Conservation (phyloP, 2,888 invertebrate genomes). For the Acronicta psi region DNA sequence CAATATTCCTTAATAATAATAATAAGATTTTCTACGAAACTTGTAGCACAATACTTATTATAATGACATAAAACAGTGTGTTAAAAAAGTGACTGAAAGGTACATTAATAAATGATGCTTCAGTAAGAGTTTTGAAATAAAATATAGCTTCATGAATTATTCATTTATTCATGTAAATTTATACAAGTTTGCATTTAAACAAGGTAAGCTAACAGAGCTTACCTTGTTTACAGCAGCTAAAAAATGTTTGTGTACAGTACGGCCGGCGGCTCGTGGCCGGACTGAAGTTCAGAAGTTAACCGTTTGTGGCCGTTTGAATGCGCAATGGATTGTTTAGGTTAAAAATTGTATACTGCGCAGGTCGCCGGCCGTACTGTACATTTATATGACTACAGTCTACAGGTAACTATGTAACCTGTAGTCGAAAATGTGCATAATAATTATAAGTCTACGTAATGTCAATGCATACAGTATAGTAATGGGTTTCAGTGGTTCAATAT, state of each 20-base stretch:
- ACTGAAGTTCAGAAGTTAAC: too few relatives aligned
- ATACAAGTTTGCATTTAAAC: slow-evolving; percentile 36
- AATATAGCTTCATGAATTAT: slow-evolving; percentile 37
- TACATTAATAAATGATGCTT: slow-evolving; percentile 37
- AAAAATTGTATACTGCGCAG: too few relatives aligned
- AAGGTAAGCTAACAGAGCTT: slow-evolving; percentile 27
- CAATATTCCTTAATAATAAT: background rate
- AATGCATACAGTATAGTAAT: slow-evolving; percentile 24
- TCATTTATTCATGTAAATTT: slow-evolving; percentile 42
- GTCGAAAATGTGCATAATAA: slow-evolving; percentile 29
- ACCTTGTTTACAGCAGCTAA: slow-evolving; percentile 37
- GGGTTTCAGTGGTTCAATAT: slow-evolving; percentile 16
- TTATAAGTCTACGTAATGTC: slow-evolving; percentile 24
- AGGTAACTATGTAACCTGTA: slow-evolving; percentile 18
- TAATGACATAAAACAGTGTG: slow-evolving; percentile 5
- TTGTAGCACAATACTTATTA: slow-evolving; percentile 1
- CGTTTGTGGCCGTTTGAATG: too few relatives aligned
- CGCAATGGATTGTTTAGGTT: too few relatives aligned
- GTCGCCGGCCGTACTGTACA: too few relatives aligned
- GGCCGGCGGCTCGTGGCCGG: too few relatives aligned
- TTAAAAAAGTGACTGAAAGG: slow-evolving; percentile 26
- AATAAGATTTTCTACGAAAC: slow-evolving; percentile 4
- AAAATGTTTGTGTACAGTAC: slow-evolving; percentile 38
- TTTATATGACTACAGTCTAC: slow-evolving; percentile 17
- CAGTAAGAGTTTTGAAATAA: slow-evolving; percentile 42